These are phyloP conservation scores for Erannis defoliaria DNA, from an alignment of 2,888 invertebrate genomes.

Conservation along the genomic window DNA sequence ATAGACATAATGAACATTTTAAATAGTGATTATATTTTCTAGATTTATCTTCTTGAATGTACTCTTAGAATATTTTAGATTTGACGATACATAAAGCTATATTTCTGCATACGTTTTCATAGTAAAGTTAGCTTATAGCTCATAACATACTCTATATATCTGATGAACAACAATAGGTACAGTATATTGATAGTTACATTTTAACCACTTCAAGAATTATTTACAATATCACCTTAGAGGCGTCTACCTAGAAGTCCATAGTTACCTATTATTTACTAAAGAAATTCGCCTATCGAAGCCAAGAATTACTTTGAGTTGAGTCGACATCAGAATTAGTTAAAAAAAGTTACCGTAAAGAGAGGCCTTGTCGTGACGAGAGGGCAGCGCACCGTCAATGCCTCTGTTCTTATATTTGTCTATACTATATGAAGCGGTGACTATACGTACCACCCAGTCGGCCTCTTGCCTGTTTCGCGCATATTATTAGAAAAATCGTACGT, in stretches of 20 bases:
- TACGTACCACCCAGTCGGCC: background rate
- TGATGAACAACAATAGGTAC: conserved; percentile 9
- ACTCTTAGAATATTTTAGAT: background rate
- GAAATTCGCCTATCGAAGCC: background rate
- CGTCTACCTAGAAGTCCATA: background rate
- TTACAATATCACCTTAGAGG: conserved; percentile 18
- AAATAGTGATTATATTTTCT: background rate
- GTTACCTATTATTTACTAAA: background rate
- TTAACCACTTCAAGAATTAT: conserved; percentile 12
- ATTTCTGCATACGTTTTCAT: background rate
- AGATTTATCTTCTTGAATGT: background rate
- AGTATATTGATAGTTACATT: conserved; percentile 1
- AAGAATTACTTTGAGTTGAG: background rate
- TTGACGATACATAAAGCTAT: background rate
- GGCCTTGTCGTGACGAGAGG: background rate
- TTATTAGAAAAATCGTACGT: background rate
- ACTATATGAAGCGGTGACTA: background rate
- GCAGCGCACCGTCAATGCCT: background rate
- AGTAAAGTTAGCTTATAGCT: conserved; percentile 10
- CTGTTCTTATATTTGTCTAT: background rate
- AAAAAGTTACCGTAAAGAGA: background rate
- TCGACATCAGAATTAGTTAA: background rate
- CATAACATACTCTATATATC: conserved; percentile 10
- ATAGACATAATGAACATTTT: background rate
- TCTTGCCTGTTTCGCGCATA: background rate